Base-by-base conservation (phyloP, 2,113 vertebrate genomes). In the Sinocyclocheilus anophthalmus region DNA sequence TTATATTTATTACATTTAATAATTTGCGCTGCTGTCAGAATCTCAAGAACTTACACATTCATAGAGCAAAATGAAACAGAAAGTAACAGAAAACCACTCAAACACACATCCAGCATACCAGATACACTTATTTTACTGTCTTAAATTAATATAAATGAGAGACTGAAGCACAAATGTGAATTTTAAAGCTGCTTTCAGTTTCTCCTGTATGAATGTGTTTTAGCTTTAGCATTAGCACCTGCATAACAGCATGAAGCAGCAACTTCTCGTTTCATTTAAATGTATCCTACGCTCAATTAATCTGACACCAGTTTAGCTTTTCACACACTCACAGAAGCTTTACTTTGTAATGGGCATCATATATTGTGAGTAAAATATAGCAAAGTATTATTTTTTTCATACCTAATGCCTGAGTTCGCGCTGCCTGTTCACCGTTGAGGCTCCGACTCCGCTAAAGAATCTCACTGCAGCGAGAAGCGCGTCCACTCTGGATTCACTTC, bases 211-310 rank as follows among this genome's bases (percentile, higher is more conserved):
- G 30, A 42, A 24, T 59, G 55, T 65, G 81, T 30, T 80, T 72
- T 78, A 86, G 65, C 65, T 50, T 77, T 81, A 79, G 61, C 81
- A 73, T 73, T 83, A 83, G 81, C 81, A 69, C 5, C 78, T 20
- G 50, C 63, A 73, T 42, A 16, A 50, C 65, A 88, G 87, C 89
- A 90, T 90, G 89, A 90, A 90, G 87, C 89, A 90, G 89, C 89
- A 90, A 90, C 83, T 90, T 90, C 88, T 67, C 24, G 39, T 55
- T 69, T 18, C 37, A 50, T 82, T 53, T 69, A 53, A 82, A 33
- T 30, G 2, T 22, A 70, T 9, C 63, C 18, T 53, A 70, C 24
- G 7, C 24, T 33, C 24, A 22, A n/a, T 53, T n/a, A 26, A 18
- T 18, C 24, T n/a, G 10, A n/a, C 63, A 30, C 1, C 63, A 8